A percentile compares a stretch with the other conserved stretches of the same genome.
Conservation (phyloP, 2,797 vertebrate species). For the Rhynchotus rufescens region DNA sequence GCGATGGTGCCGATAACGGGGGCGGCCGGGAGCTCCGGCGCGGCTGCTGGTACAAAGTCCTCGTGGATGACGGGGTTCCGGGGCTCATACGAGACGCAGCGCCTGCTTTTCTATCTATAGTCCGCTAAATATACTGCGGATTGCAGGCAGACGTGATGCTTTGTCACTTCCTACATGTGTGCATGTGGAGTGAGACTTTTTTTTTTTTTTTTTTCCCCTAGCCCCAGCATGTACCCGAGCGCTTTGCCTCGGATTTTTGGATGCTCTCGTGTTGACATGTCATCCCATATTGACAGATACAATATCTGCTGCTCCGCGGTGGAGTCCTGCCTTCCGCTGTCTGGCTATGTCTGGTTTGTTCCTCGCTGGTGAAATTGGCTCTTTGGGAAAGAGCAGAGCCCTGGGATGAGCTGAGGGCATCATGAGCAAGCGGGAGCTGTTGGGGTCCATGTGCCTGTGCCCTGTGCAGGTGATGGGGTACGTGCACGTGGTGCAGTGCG, state of each 20-base stretch:
- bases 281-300: background rate
- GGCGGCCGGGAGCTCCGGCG: background rate
- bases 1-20: background rate
- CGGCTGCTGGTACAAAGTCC: background rate
- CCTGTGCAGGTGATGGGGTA: no score
- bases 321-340: fast-evolving
- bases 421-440: background rate
- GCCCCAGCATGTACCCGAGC: constrained; percentile 11
- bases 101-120: constrained; percentile 47
- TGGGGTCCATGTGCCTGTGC: background rate
- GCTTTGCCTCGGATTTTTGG: constrained; percentile 29
- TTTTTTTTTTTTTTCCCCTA: background rate
- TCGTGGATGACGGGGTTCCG: background rate
- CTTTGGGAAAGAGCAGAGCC: background rate
- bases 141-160: constrained; percentile 56
- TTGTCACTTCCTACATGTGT: constrained; percentile 57
- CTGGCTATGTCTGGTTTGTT: background rate
- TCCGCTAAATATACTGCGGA: constrained; percentile 33
- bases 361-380: background rate
- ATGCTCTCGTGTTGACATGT: background rate
- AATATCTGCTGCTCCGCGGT: fast-evolving
- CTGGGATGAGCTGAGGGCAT: background rate
- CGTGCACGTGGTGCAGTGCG: no score
- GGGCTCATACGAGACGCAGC: background rate
- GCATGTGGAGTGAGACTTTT: constrained; percentile 59